A percentile compares a stretch with the other conserved stretches of the same genome.
Conservation (phyloP, 2,113 vertebrate genomes). For the Platichthys stellatus region DNA sequence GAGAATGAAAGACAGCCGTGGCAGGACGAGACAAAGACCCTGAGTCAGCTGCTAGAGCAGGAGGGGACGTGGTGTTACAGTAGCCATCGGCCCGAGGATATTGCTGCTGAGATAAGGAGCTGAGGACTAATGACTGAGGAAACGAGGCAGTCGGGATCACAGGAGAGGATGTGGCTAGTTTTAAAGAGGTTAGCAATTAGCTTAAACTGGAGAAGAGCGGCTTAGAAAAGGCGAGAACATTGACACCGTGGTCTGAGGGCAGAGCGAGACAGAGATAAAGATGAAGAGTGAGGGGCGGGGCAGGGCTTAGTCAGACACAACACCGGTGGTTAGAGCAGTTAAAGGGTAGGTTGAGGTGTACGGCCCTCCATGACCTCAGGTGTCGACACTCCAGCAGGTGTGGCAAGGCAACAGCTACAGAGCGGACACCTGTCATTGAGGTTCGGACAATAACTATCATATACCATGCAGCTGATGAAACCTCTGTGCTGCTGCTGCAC, state of each 20-base stretch:
- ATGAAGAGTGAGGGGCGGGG: slow-evolving; percentile 46
- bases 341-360: slow-evolving; percentile 56
- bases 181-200: slow-evolving; percentile 74
- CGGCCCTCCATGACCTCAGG: slow-evolving; percentile 60
- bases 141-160: slow-evolving; percentile 74
- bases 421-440: slow-evolving; percentile 66
- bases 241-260: slow-evolving; percentile 39
- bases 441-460: slow-evolving; percentile 44
- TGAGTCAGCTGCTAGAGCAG: slow-evolving; percentile 46
- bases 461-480: slow-evolving; percentile 30
- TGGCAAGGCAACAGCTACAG: slow-evolving; percentile 48
- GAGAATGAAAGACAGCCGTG: slow-evolving; percentile 44
- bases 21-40: slow-evolving; percentile 35
- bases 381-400: slow-evolving; percentile 70
- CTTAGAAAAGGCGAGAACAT: slow-evolving; percentile 69
- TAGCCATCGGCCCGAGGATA: slow-evolving; percentile 59
- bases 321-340: slow-evolving; percentile 64
- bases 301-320: slow-evolving; percentile 56
- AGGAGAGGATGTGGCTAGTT: slow-evolving; percentile 72
- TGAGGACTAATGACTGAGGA: slow-evolving; percentile 70
- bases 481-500: background rate
- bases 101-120: slow-evolving; percentile 63
- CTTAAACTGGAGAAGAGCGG: slow-evolving; percentile 60
- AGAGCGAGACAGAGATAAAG: slow-evolving; percentile 32
- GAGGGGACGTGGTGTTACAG: slow-evolving; percentile 41